Evolutionary conservation across 2,113 vertebrate species (phyloP), one percentile per base, ranked within the genome.

Genomic region (Seriola dumerili): DNA sequence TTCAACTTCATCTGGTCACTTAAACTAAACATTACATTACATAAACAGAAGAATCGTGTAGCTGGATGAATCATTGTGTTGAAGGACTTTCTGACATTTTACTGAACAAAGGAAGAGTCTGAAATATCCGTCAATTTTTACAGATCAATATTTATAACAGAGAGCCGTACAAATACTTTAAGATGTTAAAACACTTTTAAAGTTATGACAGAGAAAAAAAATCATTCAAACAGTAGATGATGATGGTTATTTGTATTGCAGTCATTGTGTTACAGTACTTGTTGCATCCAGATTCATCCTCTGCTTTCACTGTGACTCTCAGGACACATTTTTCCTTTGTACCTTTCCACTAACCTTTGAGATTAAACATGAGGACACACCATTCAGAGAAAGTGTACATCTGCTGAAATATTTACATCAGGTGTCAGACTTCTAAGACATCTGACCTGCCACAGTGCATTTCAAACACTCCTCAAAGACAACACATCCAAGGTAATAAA

Each of bases 361-460:
- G 32, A 78, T 75, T 73, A 79, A 75, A 82, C 66, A 79, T 48
- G 46, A 71, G 57, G 32, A 75, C 10, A 8, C 25, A 75, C 21
- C 21, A 4, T 75, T 75, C 58, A 83, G 54, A 76, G 76, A 55
- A 64, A 70, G 0, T 34, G 36, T 74, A 17, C 34, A 75, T 38
- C 62, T 63, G 67, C 5, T 88, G 58, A 85, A 88, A 83, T 80
- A 85, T 85, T 83, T 55, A 80, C 32, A 25, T 32, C 55, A 25
- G 32, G 21, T 17, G 75, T 73, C 55, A 75, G 66, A 84, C 69
- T 59, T 74, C 36, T n/a, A 34, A 78, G 50, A 59, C 38, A 32
- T n/a, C 74, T 61, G 74, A 66, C 8, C 16, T 17, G 7, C 76
- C 50, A 65, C 69, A 32, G 54, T 12, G 71, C 72, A 79, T 84